phyloP scores from a whole-genome alignment of 2,888 invertebrate genomes.

The Gerosis bhagava region DNA sequence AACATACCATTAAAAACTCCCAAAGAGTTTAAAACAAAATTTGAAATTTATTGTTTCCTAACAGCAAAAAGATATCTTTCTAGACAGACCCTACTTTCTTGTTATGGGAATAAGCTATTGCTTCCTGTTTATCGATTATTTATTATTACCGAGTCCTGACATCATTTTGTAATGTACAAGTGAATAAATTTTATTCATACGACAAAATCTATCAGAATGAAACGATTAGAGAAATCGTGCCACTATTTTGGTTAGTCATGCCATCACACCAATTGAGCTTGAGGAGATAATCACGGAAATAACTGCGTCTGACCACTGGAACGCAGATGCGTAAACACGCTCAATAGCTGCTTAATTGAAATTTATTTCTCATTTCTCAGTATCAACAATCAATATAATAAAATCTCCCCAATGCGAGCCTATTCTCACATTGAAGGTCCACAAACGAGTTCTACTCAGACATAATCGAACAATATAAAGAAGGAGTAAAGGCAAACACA shows the following conservation, averaged over 20 bases:
- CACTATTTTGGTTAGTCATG: conserved; percentile 51
- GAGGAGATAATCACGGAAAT: conserved; percentile 70
- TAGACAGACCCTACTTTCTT: no score
- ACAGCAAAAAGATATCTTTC: no score
- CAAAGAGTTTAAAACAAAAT: no score
- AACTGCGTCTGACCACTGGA: conserved; percentile 52
- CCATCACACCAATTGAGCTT: conserved; percentile 47
- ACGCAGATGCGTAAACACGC: conserved; percentile 53
- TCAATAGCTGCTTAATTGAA: conserved; percentile 79
- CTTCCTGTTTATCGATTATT: conserved; percentile 8
- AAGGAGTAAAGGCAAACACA: conserved; percentile 81
- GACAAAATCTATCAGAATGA: conserved; percentile 36
- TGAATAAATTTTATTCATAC: conserved; percentile 18
- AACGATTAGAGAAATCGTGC: conserved; percentile 56
- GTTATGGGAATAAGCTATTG: conserved; percentile 1
- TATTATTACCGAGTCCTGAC: conserved; percentile 2
- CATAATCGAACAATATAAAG: conserved; percentile 81
- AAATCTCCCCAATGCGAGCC: conserved; percentile 65
- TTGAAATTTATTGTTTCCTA: no score
- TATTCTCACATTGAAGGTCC: conserved; percentile 70
- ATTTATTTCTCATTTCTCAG: conserved; percentile 81
- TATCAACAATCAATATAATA: conserved; percentile 81
- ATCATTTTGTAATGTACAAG: conserved; percentile 14
- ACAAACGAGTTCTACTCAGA: conserved; percentile 75
- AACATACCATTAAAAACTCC: no score